These are phyloP conservation scores for Drosophila lacteicornis DNA, from an alignment of 1,140 invertebrate species.

Conservation along the genomic window DNA sequence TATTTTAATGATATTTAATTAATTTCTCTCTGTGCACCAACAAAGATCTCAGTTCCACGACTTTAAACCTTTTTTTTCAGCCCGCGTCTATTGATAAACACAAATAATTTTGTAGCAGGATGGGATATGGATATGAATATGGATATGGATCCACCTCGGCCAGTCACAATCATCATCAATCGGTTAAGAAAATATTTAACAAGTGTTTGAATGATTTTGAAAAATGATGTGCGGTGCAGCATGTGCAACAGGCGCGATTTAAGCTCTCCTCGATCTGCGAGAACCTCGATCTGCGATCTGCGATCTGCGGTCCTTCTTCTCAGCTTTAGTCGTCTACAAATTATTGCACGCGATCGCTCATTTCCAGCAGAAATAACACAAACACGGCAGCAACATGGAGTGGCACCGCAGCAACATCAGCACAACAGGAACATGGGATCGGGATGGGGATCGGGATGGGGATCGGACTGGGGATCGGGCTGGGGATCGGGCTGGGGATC, in stretches of 20 bases:
- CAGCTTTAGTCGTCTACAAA: conserved; percentile 68
- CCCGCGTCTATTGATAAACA: conserved; percentile 76
- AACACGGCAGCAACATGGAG: conserved; percentile 70
- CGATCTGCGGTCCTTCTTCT: conserved; percentile 22
- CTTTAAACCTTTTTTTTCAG: conserved; percentile 30
- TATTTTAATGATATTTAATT: not conserved
- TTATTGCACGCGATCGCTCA: conserved; percentile 83
- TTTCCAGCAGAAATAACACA: conserved; percentile 83
- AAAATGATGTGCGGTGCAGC: conserved; percentile 82
- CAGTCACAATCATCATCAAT: conserved; percentile 82
- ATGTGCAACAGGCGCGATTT: conserved; percentile 55
- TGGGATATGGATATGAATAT: conserved; percentile 21
- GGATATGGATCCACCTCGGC: conserved; percentile 35
- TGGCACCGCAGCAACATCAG: conserved; percentile 39
- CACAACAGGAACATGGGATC: conserved; percentile 3
- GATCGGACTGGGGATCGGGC: no score
- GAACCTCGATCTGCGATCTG: not conserved
- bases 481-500: no score
- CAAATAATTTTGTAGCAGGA: conserved; percentile 78
- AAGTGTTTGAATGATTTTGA: conserved; percentile 84
- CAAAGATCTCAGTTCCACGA: conserved; percentile 27
- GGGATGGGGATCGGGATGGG: no score
- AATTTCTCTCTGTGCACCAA: conserved; percentile 8
- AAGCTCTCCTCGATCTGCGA: not conserved
- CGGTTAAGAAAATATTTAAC: conserved; percentile 84